Evolutionary conservation across 2,797 vertebrate species (phyloP), one percentile per base, ranked within the genome.

Genomic region (Lepus townsendii): DNA sequence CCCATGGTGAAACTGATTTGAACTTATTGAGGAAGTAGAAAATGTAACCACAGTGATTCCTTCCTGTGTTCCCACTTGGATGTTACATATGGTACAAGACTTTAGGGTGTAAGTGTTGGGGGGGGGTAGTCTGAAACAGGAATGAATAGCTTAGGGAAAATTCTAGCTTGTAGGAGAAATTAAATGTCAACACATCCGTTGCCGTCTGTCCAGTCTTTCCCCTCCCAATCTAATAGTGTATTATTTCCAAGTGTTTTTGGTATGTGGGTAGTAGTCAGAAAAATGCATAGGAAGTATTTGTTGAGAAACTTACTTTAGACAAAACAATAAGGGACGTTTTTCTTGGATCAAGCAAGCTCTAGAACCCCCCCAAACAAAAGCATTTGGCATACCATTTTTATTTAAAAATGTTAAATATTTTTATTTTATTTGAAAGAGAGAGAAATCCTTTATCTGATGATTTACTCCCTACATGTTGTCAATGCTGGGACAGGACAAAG

Each of bases 231-330:
- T n/a, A 83, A 75, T 57, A 72, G 38, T 80, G 19, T 57, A 6
- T 17, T 68, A 68, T 57, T 84, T 83, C 54, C n/a, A 42, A 77
- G 57, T 32, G 84, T 79, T 89, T 94, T 86, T 83, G 83, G 27
- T 50, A 7, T 50, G 27, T 68, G 19, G 9, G 3, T 83, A 87
- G 63, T 84, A 77, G 80, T 83, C 20, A 73, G 65, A 86, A 89
- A 76, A 82, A 94, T 32, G 63, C 10, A 8, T 76, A n/a, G 69
- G n/a, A 11, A 50, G 83, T 95, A 30, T 76, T 69, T 85, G 20
- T 76, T 66, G 20, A 78, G 50, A 38, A 83, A 6, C 1, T 76
- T 93, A 38, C 32, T 65, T 65, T 63, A 60, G 72, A n/a, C 27
- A 84, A 52, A 97, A 68, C 3, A 38, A 42, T 63, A 20, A 73